Conservation (phyloP, 2,113 vertebrate species). For the Lipophrys pholis region DNA sequence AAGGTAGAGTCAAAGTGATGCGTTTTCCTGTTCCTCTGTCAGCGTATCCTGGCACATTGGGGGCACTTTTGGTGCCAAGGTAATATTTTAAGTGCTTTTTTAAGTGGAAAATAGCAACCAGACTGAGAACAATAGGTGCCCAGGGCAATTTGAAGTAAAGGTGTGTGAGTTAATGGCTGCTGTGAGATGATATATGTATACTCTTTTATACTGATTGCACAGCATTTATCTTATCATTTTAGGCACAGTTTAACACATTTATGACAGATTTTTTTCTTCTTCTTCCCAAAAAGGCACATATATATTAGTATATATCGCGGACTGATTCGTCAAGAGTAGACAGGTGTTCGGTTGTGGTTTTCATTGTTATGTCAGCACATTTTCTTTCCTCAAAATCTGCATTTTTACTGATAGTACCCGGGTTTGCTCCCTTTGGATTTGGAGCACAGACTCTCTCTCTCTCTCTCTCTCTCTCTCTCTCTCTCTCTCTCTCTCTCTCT, state of each 20-base stretch:
- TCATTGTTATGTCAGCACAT: constrained; percentile 49
- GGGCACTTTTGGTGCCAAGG: constrained; percentile 6
- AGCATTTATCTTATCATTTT: too few species aligned
- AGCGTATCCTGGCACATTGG: constrained; percentile 6
- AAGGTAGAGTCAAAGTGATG: constrained; percentile 28
- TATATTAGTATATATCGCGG: too few species aligned
- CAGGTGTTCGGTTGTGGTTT: constrained; percentile 16
- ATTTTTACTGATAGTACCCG: constrained; percentile 23
- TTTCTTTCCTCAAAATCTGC: constrained; percentile 10
- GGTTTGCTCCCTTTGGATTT: constrained; percentile 34
- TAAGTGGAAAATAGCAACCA: constrained; percentile 9
- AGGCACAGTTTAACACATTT: too few species aligned
- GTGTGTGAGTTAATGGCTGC: too few species aligned
- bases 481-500: constrained; percentile 16
- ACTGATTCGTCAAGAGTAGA: too few species aligned
- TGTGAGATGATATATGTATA: too few species aligned
- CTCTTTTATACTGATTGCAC: too few species aligned
- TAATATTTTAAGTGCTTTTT: constrained; percentile 1
- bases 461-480: constrained; percentile 15
- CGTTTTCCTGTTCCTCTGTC: constrained; percentile 11
- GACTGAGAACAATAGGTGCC: constrained; percentile 6
- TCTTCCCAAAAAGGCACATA: too few species aligned
- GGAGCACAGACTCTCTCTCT: not conserved
- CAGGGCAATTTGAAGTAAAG: not conserved
- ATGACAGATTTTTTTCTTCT: not conserved